A percentile compares a stretch with the other conserved stretches of the same genome.
Evolutionary conservation across 2,888 invertebrate genomes (phyloP).

Genomic region (Apomyelois bistriatella): DNA sequence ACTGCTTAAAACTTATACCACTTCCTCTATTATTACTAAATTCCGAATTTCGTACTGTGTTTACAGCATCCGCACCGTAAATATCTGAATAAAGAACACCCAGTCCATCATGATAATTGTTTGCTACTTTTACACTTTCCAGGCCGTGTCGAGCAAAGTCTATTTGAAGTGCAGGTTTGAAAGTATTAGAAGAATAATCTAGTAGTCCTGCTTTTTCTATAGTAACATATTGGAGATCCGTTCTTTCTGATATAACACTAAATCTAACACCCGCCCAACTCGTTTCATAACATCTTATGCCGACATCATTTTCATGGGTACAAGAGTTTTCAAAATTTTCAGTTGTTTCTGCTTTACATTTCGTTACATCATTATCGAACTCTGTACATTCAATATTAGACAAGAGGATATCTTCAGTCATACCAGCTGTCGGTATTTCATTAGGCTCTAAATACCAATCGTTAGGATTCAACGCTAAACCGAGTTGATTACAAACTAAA

Average conservation of each 20-base stretch:
- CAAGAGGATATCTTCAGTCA: conserved; percentile 86
- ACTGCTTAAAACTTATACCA: conserved; percentile 93
- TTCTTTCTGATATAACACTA: conserved; percentile 91
- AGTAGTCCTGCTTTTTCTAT: conserved; percentile 96
- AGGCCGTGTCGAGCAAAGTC: conserved; percentile 91
- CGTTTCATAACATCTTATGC: conserved; percentile 92
- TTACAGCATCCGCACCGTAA: conserved; percentile 90
- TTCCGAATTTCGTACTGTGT: conserved; percentile 90
- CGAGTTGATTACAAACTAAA: conserved; percentile 96
- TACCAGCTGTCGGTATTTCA: conserved; percentile 89
- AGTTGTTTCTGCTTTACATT: conserved; percentile 88
- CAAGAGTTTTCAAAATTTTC: conserved; percentile 94
- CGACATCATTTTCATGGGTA: conserved; percentile 92
- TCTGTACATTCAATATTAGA: conserved; percentile 95
- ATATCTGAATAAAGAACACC: conserved; percentile 97
- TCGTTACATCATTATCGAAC: conserved; percentile 93
- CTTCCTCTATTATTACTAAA: conserved; percentile 92
- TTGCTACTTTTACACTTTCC: conserved; percentile 88
- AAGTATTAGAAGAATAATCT: conserved; percentile 93
- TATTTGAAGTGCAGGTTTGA: conserved; percentile 94
- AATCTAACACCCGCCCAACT: conserved; percentile 97
- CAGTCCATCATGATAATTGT: conserved; percentile 95
- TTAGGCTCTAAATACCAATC: conserved; percentile 93
- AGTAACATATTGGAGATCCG: conserved; percentile 91
- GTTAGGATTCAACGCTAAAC: conserved; percentile 93